These are phyloP conservation scores for Parnassius mnemosyne DNA, from an alignment of 2,888 invertebrate genomes.

Conservation along the genomic window DNA sequence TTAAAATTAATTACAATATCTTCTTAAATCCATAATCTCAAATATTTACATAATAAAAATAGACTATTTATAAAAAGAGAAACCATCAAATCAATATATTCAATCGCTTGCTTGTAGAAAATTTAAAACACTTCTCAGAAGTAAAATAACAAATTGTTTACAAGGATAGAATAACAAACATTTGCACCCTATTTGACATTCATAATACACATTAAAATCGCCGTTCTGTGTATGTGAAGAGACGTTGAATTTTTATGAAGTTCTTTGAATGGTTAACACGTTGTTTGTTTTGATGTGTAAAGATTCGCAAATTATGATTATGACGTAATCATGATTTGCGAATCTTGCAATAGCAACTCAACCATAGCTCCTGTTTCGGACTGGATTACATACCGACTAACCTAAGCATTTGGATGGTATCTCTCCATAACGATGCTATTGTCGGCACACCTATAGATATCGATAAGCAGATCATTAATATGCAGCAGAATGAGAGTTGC, in stretches of 20 bases:
- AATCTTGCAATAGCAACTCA: no score
- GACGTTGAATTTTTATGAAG: conserved; percentile 24
- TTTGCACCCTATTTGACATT: conserved; percentile 18
- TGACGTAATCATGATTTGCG: no score
- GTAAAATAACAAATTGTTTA: conserved; percentile 19
- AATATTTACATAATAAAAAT: not conserved
- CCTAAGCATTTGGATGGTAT: no score
- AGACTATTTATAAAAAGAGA: not conserved
- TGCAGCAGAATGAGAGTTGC: no score
- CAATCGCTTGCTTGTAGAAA: conserved; percentile 10
- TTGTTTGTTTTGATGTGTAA: conserved; percentile 7
- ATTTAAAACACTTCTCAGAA: conserved; percentile 21
- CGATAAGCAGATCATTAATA: no score
- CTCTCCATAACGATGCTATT: no score
- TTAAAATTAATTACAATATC: no score
- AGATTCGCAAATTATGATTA: not conserved
- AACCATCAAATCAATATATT: not conserved
- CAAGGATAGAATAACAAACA: conserved; percentile 21
- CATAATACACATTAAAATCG: conserved; percentile 17
- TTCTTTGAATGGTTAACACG: conserved; percentile 15
- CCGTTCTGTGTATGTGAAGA: conserved; percentile 13
- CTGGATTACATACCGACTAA: no score
- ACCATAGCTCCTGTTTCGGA: no score
- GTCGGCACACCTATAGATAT: no score
- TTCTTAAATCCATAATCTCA: not conserved